These are phyloP conservation scores for Nesogale talazaci DNA, from an alignment of 2,113 vertebrate genomes.

Conservation along the genomic window DNA sequence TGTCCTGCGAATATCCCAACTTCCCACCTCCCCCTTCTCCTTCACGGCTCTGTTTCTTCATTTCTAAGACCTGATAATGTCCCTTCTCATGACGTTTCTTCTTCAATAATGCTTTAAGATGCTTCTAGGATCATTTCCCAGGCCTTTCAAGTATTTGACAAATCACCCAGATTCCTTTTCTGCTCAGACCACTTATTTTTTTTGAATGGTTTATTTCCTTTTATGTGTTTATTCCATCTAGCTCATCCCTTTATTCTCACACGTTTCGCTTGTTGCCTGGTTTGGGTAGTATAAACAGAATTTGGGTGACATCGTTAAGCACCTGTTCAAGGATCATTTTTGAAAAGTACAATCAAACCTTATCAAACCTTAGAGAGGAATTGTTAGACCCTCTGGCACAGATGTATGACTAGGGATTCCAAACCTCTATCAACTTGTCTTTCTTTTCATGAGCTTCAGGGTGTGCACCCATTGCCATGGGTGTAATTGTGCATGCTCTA, in stretches of 20 bases:
- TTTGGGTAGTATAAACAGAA: not conserved
- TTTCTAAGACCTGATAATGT: not conserved
- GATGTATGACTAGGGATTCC: no score
- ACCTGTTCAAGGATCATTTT: not conserved
- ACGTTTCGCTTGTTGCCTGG: not conserved
- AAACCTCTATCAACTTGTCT: not conserved
- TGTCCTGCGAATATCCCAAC: not conserved
- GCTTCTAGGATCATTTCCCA: not conserved
- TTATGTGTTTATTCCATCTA: not conserved
- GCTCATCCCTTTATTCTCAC: not conserved
- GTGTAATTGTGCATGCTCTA: not conserved
- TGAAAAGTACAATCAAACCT: not conserved
- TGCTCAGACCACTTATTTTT: slow-evolving; percentile 21
- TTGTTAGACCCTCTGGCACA: not conserved
- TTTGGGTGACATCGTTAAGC: not conserved
- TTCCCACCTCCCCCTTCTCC: no score
- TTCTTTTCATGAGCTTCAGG: not conserved
- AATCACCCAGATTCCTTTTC: not conserved
- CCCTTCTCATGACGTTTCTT: not conserved
- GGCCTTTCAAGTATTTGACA: not conserved
- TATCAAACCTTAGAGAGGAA: not conserved
- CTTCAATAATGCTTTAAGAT: not conserved
- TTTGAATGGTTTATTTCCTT: slow-evolving; percentile 16
- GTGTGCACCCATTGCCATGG: not conserved
- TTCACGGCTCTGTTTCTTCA: not conserved